A percentile compares a stretch with the other conserved stretches of the same genome.
Conservation (phyloP, 2,797 vertebrate genomes). For the Heteromormyrus szaboi region DNA sequence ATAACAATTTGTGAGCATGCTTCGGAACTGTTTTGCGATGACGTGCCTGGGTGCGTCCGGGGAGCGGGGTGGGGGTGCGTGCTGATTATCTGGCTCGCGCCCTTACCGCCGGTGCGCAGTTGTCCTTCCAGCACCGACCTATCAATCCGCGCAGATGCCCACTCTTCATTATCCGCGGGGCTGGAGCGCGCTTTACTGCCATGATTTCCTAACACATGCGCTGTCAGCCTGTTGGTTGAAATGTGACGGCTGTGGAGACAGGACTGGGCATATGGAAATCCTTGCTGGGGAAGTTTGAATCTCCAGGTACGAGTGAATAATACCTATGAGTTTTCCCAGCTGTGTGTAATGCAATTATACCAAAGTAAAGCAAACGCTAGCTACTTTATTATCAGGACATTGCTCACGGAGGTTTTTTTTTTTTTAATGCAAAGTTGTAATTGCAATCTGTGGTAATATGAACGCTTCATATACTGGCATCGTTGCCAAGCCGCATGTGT, state of each 20-base stretch:
- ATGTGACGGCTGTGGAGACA: background rate
- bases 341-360: background rate
- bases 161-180: conserved; percentile 15
- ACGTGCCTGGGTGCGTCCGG: background rate
- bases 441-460: background rate
- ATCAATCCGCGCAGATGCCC: conserved; percentile 13
- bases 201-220: background rate
- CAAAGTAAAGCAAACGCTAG: conserved; percentile 2
- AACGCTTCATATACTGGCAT: conserved; percentile 7
- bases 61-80: background rate
- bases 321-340: background rate
- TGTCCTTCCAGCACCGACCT: background rate
- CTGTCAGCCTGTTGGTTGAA: conserved; percentile 1
- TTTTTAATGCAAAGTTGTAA: conserved; percentile 12
- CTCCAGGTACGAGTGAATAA: background rate
- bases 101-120: background rate
- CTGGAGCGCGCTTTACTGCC: background rate
- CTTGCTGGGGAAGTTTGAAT: background rate
- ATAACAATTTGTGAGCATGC: background rate
- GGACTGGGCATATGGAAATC: background rate
- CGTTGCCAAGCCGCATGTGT: conserved; percentile 1
- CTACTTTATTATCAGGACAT: background rate
- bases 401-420: background rate
- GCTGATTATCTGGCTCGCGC: conserved; percentile 14
- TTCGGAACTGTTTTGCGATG: background rate